Percentiles rank a stretch among this genome's conserved stretches.
Evolutionary conservation across 1,140 invertebrate species (phyloP).

Genomic region (Papilio helenus): DNA sequence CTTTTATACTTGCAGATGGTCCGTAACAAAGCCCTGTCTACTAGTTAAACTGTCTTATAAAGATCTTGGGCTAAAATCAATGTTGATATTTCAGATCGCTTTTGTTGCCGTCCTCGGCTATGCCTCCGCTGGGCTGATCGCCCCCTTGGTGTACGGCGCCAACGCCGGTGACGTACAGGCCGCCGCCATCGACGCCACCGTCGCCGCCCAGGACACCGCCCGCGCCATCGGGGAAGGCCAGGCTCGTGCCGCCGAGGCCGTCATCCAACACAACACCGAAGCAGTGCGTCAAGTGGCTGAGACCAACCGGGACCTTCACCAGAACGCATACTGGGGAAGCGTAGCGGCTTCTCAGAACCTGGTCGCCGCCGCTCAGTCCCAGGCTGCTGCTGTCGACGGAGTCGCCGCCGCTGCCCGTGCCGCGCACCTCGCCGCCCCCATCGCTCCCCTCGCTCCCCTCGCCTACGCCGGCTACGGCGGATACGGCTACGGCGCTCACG

Average conservation of each 20-base stretch:
- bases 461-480: constrained; percentile 45
- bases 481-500: constrained; percentile 52
- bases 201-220: constrained; percentile 66
- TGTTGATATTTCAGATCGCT: constrained; percentile 60
- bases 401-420: constrained; percentile 71
- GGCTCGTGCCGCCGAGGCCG: constrained; percentile 69
- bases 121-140: constrained; percentile 68
- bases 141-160: constrained; percentile 61
- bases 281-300: constrained; percentile 66
- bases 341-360: constrained; percentile 80
- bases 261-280: constrained; percentile 60
- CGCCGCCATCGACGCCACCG: constrained; percentile 71
- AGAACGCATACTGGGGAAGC: constrained; percentile 75
- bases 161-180: constrained; percentile 74
- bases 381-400: constrained; percentile 82
- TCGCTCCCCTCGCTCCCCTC: constrained; percentile 48
- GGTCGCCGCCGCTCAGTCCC: constrained; percentile 84
- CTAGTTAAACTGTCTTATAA: not conserved
- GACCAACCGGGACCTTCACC: constrained; percentile 67
- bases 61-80: not conserved
- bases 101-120: constrained; percentile 77
- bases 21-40: too few relatives aligned
- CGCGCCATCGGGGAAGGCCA: constrained; percentile 68
- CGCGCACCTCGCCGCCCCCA: constrained; percentile 59
- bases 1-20: not conserved